Conservation (phyloP, 2,888 invertebrate species). For the Smittia sp. region DNA sequence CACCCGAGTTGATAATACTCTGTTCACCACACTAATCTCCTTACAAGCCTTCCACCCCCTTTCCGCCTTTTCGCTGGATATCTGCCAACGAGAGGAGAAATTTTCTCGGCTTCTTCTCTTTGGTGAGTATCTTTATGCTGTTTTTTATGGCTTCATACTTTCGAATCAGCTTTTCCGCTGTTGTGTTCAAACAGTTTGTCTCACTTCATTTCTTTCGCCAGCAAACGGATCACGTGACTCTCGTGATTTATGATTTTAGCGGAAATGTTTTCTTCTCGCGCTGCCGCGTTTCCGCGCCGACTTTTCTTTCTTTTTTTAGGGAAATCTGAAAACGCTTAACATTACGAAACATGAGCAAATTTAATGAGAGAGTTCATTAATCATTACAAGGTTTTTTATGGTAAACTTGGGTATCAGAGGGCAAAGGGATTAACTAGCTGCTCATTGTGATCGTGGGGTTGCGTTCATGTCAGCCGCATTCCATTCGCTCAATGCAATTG, state of each 20-base stretch:
- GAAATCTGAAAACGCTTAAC: no score
- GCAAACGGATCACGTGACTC: no score
- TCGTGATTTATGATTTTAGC: not conserved
- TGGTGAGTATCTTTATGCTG: not conserved
- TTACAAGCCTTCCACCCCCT: not conserved
- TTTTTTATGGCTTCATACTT: constrained; percentile 28
- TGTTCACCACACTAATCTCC: constrained; percentile 32
- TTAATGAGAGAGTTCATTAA: constrained; percentile 20
- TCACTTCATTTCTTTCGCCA: constrained; percentile 16
- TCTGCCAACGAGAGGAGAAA: not conserved
- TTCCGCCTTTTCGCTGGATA: constrained; percentile 12
- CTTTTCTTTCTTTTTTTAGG: no score
- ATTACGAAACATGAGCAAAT: not conserved
- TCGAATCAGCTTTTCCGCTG: not conserved
- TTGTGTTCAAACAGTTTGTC: constrained; percentile 24
- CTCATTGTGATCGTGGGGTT: no score
- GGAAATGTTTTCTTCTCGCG: no score
- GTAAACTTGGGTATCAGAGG: no score
- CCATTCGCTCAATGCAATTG: no score
- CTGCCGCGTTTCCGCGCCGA: no score
- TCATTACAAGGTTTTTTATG: not conserved
- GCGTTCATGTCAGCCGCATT: no score
- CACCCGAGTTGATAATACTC: constrained; percentile 12
- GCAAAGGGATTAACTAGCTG: no score
- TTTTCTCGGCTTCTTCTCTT: not conserved